Evolutionary conservation across 2,888 invertebrate species (phyloP).

Genomic region (Bruchidius siliquastri): DNA sequence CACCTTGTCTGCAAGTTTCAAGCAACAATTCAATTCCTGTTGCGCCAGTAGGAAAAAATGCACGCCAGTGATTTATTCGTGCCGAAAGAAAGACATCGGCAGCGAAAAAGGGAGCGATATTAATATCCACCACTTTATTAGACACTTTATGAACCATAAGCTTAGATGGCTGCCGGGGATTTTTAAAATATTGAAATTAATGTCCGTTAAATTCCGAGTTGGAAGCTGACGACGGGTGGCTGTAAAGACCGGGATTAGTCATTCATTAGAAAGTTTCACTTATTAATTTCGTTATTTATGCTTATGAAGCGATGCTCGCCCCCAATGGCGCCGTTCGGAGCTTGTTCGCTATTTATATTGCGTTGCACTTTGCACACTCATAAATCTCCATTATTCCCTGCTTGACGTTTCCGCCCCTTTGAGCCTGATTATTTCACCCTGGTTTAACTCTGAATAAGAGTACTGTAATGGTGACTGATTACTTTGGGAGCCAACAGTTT

Average conservation of each 20-base stretch:
- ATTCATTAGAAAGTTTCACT: conserved; percentile 26
- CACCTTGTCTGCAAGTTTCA: no score
- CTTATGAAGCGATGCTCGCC: not conserved
- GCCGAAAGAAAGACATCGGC: not conserved
- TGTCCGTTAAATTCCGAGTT: conserved; percentile 21
- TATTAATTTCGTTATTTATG: conserved; percentile 25
- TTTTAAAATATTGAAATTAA: conserved; percentile 26
- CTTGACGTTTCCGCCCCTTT: not conserved
- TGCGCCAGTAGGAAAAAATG: not conserved
- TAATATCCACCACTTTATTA: conserved; percentile 29
- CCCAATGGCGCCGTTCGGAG: not conserved
- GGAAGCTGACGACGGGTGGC: conserved; percentile 18
- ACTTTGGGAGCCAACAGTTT: not conserved
- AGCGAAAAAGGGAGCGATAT: conserved; percentile 12
- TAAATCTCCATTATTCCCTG: not conserved
- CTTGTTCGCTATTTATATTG: not conserved
- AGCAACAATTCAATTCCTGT: no score
- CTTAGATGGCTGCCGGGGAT: conserved; percentile 22
- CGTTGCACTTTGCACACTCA: not conserved
- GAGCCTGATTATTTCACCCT: not conserved
- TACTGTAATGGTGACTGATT: not conserved
- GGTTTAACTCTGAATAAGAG: not conserved
- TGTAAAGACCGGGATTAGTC: conserved; percentile 27
- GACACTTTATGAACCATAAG: conserved; percentile 29
- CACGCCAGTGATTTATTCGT: not conserved